Percentiles rank a stretch among this genome's conserved stretches.
These are phyloP conservation scores for Laupala kohalensis DNA, from an alignment of 1,140 invertebrate genomes.

Conservation along the genomic window DNA sequence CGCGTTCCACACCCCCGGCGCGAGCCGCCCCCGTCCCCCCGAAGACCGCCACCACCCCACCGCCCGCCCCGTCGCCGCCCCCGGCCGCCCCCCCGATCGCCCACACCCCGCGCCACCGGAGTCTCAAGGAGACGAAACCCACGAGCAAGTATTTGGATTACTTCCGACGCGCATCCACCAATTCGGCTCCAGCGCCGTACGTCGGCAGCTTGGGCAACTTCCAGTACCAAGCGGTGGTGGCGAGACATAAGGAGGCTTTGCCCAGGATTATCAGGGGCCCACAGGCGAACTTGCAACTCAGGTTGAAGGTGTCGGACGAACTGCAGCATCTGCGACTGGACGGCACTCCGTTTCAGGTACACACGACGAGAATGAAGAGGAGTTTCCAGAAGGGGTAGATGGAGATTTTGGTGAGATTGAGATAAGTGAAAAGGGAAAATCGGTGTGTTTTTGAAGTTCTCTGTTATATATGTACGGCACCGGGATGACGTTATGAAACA, in stretches of 20 bases:
- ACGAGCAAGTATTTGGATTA: neutral
- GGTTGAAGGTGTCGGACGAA: neutral
- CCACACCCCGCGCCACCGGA: too few species aligned
- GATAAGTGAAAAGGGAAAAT: too few species aligned
- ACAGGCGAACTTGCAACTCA: neutral
- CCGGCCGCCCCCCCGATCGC: neutral
- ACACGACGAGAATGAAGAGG: too few species aligned
- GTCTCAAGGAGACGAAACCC: neutral
- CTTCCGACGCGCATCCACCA: neutral
- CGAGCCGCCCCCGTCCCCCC: neutral
- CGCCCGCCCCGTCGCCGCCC: neutral
- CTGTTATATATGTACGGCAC: too few species aligned
- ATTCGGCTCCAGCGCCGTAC: neutral
- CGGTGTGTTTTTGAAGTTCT: too few species aligned
- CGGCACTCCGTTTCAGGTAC: constrained; percentile 12
- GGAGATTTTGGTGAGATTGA: too few species aligned
- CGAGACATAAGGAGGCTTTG: constrained; percentile 9
- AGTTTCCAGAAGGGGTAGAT: too few species aligned
- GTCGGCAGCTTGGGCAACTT: neutral
- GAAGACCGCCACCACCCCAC: too few species aligned
- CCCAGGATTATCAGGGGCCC: constrained; percentile 3
- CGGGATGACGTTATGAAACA: too few species aligned
- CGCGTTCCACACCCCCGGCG: neutral
- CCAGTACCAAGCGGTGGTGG: constrained; percentile 13
- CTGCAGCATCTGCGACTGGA: constrained; percentile 1